Evolutionary conservation across 2,113 vertebrate genomes (phyloP), one percentile per base, ranked within the genome.

Genomic region (Lucifuga dentata): DNA sequence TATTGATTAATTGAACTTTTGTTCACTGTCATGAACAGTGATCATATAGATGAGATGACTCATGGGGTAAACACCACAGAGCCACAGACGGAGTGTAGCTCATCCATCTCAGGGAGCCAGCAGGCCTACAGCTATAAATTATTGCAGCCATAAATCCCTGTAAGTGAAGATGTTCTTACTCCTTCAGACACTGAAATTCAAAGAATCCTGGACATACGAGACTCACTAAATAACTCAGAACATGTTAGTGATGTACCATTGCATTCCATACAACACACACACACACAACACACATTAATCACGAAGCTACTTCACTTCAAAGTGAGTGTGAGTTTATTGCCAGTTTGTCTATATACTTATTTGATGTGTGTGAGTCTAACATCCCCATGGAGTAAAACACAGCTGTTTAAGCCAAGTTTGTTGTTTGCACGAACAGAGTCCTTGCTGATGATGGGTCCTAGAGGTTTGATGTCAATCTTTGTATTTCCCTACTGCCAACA

Each of bases 101-200:
- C 69, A 78, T 71, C 68, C 23, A 70, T 75, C 53, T 72, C 51
- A 46, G 6, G 23, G 29, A 68, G 70, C 65, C 68, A 36, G 49
- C 2, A 32, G 57, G 70, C 35, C 20, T 16, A 23, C 11, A 23
- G 52, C 58, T 56, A 73, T 80, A 75, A 88, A 84, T 83, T n/a
- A n/a, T n/a, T n/a, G n/a, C n/a, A n/a, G 52, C 58, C 59, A 73
- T 80, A 75, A 88, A 84, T 83, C 69, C 72, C 56, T 2, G 0
- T 1, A n/a, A 76, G 52, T 68, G 64, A 74, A 67, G 76, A 21
- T 59, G 13, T 32, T 63, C 38, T 10, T 6, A 4, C 73, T 83
- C 26, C 5, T 81, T 81, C 29, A 41, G 57, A 77, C 19, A 12
- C 1, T 73, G 32, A 68, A 62, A 76, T 76, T 65, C 41, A 60